Percentiles rank a stretch among this genome's conserved stretches.
These are phyloP conservation scores for Nothocercus nigrocapillus DNA, from an alignment of 2,113 vertebrate species.

Conservation along the genomic window DNA sequence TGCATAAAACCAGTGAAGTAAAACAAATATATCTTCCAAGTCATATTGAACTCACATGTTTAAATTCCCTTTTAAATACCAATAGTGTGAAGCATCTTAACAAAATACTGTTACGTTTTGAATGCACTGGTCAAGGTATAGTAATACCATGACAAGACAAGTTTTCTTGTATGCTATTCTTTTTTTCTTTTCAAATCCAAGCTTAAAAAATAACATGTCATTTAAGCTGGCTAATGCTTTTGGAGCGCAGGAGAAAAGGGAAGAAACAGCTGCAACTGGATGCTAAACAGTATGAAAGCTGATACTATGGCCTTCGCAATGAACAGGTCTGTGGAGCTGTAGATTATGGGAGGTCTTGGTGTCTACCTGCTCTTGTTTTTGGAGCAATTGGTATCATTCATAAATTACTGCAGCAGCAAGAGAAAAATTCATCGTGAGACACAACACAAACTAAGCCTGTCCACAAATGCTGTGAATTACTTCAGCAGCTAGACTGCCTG, in stretches of 20 bases:
- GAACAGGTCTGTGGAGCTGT: neutral
- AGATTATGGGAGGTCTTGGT: neutral
- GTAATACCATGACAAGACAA: neutral
- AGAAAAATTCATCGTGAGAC: neutral
- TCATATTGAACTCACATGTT: neutral
- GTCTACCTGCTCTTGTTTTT: neutral
- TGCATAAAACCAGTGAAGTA: neutral
- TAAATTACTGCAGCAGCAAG: neutral
- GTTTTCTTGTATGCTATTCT: neutral
- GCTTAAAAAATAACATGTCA: neutral
- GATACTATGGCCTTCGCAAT: neutral
- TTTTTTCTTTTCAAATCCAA: neutral
- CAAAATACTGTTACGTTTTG: neutral
- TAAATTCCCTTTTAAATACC: neutral
- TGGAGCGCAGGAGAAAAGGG: neutral
- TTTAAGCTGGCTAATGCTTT: neutral
- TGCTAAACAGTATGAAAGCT: neutral
- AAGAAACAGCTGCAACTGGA: neutral
- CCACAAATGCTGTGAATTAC: neutral
- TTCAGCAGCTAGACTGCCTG: neutral
- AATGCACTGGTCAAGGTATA: neutral
- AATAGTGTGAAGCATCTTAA: neutral
- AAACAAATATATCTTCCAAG: neutral
- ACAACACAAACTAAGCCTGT: neutral
- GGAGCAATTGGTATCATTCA: neutral